Conservation (phyloP, 2,113 vertebrate species). For the Noturus placidus region DNA sequence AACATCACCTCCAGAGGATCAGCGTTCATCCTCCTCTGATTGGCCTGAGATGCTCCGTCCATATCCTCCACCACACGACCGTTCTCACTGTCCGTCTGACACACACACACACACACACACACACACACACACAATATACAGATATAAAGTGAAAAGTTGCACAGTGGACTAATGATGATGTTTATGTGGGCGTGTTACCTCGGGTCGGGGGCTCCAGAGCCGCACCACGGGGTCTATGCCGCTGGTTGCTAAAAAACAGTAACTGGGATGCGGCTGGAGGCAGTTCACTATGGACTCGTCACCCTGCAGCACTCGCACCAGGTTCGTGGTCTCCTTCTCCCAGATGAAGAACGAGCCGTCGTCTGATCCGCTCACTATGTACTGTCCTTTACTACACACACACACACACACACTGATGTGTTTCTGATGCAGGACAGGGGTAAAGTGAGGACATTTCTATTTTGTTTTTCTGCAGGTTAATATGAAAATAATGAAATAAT, state of each 20-base stretch:
- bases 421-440: too few species aligned
- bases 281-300: constrained; percentile 99
- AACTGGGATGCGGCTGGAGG: constrained; percentile 95
- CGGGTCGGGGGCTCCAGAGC: constrained; percentile 93
- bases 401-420: constrained; percentile 8
- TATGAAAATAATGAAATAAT: neutral
- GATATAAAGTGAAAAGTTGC: neutral
- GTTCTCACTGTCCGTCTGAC: constrained; percentile 82
- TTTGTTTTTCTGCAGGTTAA: neutral
- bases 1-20: constrained; percentile 97
- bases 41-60: constrained; percentile 94
- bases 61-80: constrained; percentile 94
- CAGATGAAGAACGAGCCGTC: constrained; percentile 99
- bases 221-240: constrained; percentile 96
- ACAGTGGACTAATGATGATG: neutral
- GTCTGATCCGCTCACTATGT: constrained; percentile 95
- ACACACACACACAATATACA: constrained; percentile 52
- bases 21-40: constrained; percentile 96
- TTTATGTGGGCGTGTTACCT: constrained; percentile 70
- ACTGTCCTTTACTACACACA: constrained; percentile 88
- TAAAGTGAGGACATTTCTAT: neutral
- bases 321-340: constrained; percentile 98
- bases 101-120: neutral
- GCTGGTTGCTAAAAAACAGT: constrained; percentile 96
- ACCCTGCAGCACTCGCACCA: constrained; percentile 93